These are phyloP conservation scores for Fistularia commersonii DNA, from an alignment of 2,797 vertebrate genomes.

Conservation along the genomic window DNA sequence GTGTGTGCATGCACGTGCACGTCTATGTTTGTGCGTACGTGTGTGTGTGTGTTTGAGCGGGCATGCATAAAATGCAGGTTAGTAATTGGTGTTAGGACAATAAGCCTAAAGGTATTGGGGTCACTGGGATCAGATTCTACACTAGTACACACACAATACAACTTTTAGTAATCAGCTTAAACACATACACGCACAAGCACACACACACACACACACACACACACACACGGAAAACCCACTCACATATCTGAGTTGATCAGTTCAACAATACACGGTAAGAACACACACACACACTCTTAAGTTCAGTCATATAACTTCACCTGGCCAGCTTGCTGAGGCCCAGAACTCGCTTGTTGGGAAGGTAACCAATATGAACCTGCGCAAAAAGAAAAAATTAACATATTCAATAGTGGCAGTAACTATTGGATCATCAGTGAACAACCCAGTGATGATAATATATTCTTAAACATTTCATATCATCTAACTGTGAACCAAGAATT, in stretches of 20 bases:
- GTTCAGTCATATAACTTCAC: conserved; percentile 56
- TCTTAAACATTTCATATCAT: too few species aligned
- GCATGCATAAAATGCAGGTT: not conserved
- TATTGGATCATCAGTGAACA: too few species aligned
- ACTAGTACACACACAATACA: conserved; percentile 32
- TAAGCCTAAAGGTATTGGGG: conserved; percentile 75
- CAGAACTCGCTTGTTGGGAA: conserved; percentile 96
- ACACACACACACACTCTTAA: conserved; percentile 11
- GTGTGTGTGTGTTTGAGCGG: not conserved
- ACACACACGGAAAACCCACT: conserved; percentile 60
- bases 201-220: conserved; percentile 28
- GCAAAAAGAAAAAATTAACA: conserved; percentile 1
- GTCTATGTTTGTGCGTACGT: not conserved
- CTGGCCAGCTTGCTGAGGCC: conserved; percentile 97
- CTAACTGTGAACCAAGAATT: too few species aligned
- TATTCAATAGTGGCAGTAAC: too few species aligned
- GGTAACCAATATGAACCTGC: conserved; percentile 98
- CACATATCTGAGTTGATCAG: conserved; percentile 13
- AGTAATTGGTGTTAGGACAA: conserved; percentile 41
- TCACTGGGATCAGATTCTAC: conserved; percentile 71
- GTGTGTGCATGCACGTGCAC: not conserved
- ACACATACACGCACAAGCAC: conserved; percentile 43
- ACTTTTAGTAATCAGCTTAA: conserved; percentile 74
- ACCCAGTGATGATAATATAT: too few species aligned
- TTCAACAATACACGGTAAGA: conserved; percentile 7